Base-by-base conservation (phyloP, 2,113 vertebrate genomes). In the Pollachius pollachius region DNA sequence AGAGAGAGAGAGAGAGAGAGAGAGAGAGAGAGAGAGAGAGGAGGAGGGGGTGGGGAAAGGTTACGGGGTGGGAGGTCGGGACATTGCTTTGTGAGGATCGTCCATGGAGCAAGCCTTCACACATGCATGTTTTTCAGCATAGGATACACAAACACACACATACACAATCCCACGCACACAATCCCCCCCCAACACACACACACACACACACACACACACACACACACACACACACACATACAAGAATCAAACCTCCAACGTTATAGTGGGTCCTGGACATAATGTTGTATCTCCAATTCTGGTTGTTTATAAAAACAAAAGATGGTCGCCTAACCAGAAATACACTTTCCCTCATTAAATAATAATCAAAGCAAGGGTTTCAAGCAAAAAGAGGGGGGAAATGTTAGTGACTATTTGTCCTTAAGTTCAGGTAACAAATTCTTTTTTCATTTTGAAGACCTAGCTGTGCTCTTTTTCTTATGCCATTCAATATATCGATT, bases 1-100 rank as follows among this genome's bases (percentile, higher is more conserved):
- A 66, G 73, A 75, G 62, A 21, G 21, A 73, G 71, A 69, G 81
- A 75, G 75, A 69, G 73, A 41, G 64, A 61, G 67, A 41, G 71
- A 69, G 64, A 59, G 63, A 71, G 60, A 68, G 71, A n/a, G 66
- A 52, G 59, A 34, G 63, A 52, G 37, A 71, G 52, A 27, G 74
- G 63, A 71, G 41, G 63, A 60, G 34, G 58, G 59, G 62, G 69
- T 65, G 69, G 81, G 58, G 59, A 81, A 82, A 72, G 74, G 71
- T 79, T 76, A 78, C 15, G 68, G 62, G 74, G 80, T 72, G 71
- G 84, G 67, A 75, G 84, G 78, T 82, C 78, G 77, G 64, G 69
- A 71, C 4, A 56, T 65, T 6, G 2, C 17, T 77, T 56, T 62
- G 61, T 71, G 56, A 61, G 48, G 63, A 15, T 21, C 59, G 58